Evolutionary conservation across 2,888 invertebrate species (phyloP).

Genomic region (Drosophila nr. medialis): DNA sequence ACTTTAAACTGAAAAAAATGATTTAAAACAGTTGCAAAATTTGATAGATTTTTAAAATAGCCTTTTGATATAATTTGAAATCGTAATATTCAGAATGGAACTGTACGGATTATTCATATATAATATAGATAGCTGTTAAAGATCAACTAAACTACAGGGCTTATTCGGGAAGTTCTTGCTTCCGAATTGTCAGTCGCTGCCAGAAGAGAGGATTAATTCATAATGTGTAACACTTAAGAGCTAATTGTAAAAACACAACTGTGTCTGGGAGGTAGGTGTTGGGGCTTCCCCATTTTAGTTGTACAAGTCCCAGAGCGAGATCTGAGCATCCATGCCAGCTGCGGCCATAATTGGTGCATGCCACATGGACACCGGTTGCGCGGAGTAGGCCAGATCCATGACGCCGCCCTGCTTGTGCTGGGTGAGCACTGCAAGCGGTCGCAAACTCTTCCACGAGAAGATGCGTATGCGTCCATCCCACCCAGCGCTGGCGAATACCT

Average conservation of each 20-base stretch:
- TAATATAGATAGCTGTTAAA: slow-evolving; percentile 7
- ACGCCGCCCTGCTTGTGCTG: slow-evolving; percentile 90
- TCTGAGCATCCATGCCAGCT: slow-evolving; percentile 90
- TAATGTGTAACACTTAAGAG: slow-evolving; percentile 43
- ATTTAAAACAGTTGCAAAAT: background rate
- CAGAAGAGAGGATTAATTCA: slow-evolving; percentile 11
- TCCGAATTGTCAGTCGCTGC: slow-evolving; percentile 40
- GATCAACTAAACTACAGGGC: slow-evolving; percentile 11
- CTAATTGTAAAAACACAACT: slow-evolving; percentile 13
- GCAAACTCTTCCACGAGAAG: slow-evolving; percentile 91
- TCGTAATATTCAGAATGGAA: background rate
- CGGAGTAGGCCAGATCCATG: slow-evolving; percentile 90
- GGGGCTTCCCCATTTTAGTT: slow-evolving; percentile 84
- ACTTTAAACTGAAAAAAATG: background rate
- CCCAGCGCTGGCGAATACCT: slow-evolving; percentile 90
- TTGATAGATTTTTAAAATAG: background rate
- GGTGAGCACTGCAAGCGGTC: slow-evolving; percentile 89
- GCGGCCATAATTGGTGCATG: slow-evolving; percentile 92
- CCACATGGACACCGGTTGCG: slow-evolving; percentile 88
- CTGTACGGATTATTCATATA: background rate
- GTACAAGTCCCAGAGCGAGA: slow-evolving; percentile 93
- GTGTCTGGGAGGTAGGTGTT: background rate
- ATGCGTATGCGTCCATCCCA: slow-evolving; percentile 92
- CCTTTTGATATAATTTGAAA: background rate
- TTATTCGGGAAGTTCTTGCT: slow-evolving; percentile 11